These are phyloP conservation scores for Yponomeuta malinellus DNA, from an alignment of 2,888 invertebrate genomes.

Conservation along the genomic window DNA sequence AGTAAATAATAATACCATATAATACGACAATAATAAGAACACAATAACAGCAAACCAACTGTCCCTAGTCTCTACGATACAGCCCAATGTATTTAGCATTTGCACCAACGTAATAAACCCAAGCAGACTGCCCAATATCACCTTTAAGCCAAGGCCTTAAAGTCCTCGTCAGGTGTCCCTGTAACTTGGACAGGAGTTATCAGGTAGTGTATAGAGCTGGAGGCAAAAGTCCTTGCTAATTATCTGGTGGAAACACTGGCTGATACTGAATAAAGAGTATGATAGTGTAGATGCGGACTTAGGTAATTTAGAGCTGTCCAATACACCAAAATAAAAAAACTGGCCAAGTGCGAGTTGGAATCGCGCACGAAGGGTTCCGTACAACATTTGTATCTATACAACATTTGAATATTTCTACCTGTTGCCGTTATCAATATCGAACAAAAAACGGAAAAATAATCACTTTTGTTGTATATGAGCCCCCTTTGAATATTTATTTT, in stretches of 20 bases:
- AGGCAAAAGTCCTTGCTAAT: slow-evolving; percentile 40
- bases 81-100: slow-evolving; percentile 4
- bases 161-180: background rate
- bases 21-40: background rate
- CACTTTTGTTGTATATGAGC: too few relatives aligned
- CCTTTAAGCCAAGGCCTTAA: background rate
- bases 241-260: slow-evolving; percentile 37
- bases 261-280: background rate
- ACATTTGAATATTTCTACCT: too few relatives aligned
- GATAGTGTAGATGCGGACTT: background rate
- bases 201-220: slow-evolving; percentile 37
- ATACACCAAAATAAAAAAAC: too few relatives aligned
- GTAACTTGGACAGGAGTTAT: slow-evolving; percentile 30
- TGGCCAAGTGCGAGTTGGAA: too few relatives aligned
- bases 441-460: too few relatives aligned
- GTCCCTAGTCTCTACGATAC: background rate
- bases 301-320: slow-evolving; percentile 1
- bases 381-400: too few relatives aligned
- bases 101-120: background rate
- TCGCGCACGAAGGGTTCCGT: too few relatives aligned
- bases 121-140: background rate
- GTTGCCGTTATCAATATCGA: too few relatives aligned
- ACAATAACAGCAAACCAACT: slow-evolving; percentile 4
- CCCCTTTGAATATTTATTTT: too few relatives aligned
- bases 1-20: background rate